Base-by-base conservation (phyloP, 2,113 vertebrate species). In the Setophaga coronata region DNA sequence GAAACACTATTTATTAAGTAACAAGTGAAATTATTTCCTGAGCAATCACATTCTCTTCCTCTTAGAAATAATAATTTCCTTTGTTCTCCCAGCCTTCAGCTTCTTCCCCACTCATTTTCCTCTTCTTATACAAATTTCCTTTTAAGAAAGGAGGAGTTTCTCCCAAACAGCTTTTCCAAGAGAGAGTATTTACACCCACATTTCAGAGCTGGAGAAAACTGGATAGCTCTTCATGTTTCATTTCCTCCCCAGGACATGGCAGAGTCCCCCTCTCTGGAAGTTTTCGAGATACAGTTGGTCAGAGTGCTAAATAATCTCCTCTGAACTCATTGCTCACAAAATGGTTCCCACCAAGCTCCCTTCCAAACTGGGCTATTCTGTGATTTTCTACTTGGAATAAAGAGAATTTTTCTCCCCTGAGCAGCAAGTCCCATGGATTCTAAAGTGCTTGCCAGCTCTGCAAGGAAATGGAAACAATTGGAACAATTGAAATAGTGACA, bases 1-100 rank as follows among this genome's bases (percentile, higher is more conserved):
- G 72, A 92, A 96, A 87, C 38, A 56, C 72, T 81, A 93, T 86
- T 94, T 96, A 94, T 95, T 95, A 95, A 91, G 77, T 87, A 95
- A 78, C 54, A 60, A 80, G 79, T 90, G 79, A 73, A 93, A 96
- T 95, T 94, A 95, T 93, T 96, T 97, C 80, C 88, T 70, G 67
- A 96, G 86, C 67, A 87, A 93, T 92, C 82, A 86, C 54, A 86
- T 90, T 90, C 71, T 81, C 76, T 94, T 83, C 72, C 74, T 60
- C 40, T 93, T 60, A 88, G 36, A 94, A 93, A 82, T 77, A 79
- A 79, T 28, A 0, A 95, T 90, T 92, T 92, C 93, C 80, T 94
- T 94, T 95, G 86, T 90, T 96, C 72, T 86, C 18, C 23, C 38
- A 92, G 60, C 36, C 56, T 90, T 86, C 5, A 1, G n/a, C 28